These are phyloP conservation scores for Euplagia quadripunctaria DNA, from an alignment of 2,888 invertebrate species.

Conservation along the genomic window DNA sequence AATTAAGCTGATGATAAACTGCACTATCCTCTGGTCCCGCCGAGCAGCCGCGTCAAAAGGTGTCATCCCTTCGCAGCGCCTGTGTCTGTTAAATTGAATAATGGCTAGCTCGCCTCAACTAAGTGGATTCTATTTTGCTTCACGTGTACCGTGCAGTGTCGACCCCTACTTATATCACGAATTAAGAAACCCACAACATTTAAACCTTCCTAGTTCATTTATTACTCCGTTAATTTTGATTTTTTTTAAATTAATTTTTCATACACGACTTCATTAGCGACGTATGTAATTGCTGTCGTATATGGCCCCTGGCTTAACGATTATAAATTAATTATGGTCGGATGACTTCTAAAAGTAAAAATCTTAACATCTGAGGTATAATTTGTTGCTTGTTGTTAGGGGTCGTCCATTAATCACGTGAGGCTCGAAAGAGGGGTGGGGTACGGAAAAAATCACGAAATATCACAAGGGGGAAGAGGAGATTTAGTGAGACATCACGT, in stretches of 20 bases:
- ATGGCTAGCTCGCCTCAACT: constrained; percentile 75
- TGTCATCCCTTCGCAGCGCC: constrained; percentile 60
- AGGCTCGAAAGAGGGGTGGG: too few species aligned
- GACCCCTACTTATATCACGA: constrained; percentile 56
- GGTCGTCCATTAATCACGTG: too few species aligned
- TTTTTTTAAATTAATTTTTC: constrained; percentile 28
- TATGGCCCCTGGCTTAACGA: constrained; percentile 33
- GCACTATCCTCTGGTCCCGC: constrained; percentile 20
- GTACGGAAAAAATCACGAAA: too few species aligned
- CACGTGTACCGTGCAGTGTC: constrained; percentile 65
- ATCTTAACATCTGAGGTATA: too few species aligned
- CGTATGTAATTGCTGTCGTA: constrained; percentile 33
- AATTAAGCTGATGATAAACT: background rate
- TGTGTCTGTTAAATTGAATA: constrained; percentile 80
- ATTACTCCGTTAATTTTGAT: constrained; percentile 48
- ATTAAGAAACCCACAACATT: constrained; percentile 54
- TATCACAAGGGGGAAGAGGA: too few species aligned
- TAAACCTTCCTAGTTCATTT: constrained; percentile 49
- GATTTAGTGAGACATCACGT: too few species aligned
- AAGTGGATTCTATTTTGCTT: constrained; percentile 81
- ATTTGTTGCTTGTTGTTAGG: too few species aligned
- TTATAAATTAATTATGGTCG: constrained; percentile 33
- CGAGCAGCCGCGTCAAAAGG: constrained; percentile 52
- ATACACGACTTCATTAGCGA: constrained; percentile 44
- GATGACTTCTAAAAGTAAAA: background rate